A percentile compares a stretch with the other conserved stretches of the same genome.
These are phyloP conservation scores for Erinaceus europaeus DNA, from an alignment of 2,113 vertebrate genomes.

Conservation along the genomic window DNA sequence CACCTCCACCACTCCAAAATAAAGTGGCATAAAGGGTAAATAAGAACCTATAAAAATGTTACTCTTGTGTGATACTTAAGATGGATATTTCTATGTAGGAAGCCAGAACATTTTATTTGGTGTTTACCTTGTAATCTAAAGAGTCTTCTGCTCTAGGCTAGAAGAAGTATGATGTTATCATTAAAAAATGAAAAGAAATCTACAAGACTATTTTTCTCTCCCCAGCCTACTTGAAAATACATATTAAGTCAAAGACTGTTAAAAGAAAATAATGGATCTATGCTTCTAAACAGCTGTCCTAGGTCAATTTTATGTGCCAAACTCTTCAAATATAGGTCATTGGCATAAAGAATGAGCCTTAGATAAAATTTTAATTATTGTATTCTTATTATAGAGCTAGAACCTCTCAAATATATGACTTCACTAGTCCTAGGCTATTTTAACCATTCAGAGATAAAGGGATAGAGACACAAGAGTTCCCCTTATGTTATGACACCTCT, in stretches of 20 bases:
- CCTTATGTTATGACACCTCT: no score
- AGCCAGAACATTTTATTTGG: not conserved
- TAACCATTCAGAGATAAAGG: no score
- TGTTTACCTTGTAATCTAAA: not conserved
- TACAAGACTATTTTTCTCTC: not conserved
- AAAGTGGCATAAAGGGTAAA: not conserved
- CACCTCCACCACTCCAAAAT: fast-evolving
- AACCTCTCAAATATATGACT: no score
- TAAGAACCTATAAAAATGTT: not conserved
- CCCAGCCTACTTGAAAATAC: not conserved
- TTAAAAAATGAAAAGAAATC: not conserved
- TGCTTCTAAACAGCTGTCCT: not conserved
- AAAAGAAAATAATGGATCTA: not conserved
- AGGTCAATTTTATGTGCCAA: not conserved
- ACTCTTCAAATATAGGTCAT: not conserved
- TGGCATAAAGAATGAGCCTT: not conserved
- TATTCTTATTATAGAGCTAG: no score
- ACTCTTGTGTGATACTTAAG: not conserved
- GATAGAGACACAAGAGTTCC: no score
- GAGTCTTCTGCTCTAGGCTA: not conserved
- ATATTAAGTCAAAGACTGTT: not conserved
- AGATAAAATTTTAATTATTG: not conserved
- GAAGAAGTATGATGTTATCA: not conserved
- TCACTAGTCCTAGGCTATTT: no score
- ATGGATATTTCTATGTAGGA: not conserved